phyloP scores from a whole-genome alignment of 1,140 invertebrate species.

The Octopus bimaculoides region DNA sequence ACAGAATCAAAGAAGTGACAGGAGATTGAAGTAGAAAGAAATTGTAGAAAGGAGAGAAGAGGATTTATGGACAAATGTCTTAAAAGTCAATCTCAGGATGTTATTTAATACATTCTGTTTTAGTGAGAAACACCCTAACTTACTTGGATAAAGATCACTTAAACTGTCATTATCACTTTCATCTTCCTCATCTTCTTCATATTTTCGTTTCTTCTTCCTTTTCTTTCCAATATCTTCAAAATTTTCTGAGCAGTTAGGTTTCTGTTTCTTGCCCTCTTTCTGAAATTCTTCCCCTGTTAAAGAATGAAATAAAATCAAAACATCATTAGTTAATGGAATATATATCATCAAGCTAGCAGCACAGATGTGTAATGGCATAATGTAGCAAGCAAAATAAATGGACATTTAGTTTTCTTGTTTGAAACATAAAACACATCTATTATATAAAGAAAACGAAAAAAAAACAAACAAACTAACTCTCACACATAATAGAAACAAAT shows the following conservation, averaged over 20 bases:
- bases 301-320: not conserved
- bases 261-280: constrained; percentile 27
- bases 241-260: not conserved
- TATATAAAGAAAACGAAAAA: not conserved
- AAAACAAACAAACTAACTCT: not conserved
- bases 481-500: too few species aligned
- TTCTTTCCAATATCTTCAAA: not conserved
- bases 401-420: not conserved
- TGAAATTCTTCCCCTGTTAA: constrained; percentile 40
- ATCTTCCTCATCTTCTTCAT: not conserved
- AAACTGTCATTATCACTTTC: constrained; percentile 21
- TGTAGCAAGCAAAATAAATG: not conserved
- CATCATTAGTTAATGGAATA: not conserved
- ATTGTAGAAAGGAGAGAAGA: too few species aligned
- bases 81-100: too few species aligned
- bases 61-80: too few species aligned
- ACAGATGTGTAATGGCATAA: too few species aligned
- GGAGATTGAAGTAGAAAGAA: too few species aligned
- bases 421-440: not conserved
- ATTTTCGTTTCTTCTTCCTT: not conserved
- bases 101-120: too few species aligned
- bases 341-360: not conserved
- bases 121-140: not conserved
- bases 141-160: constrained; percentile 26
- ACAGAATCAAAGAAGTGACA: too few species aligned